Base-by-base conservation (phyloP, 2,888 invertebrate species). In the Thera britannica region DNA sequence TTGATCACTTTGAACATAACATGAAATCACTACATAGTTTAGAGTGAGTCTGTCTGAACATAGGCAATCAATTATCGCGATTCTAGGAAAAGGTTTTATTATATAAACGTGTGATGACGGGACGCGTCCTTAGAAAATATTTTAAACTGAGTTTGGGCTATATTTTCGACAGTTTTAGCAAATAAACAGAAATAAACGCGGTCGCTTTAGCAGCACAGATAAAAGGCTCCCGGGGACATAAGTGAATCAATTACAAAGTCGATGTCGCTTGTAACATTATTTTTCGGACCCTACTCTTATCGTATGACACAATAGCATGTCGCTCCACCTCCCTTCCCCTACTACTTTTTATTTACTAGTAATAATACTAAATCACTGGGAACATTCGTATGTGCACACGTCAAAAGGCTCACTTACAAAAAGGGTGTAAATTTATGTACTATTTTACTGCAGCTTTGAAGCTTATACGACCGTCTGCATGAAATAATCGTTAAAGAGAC, bases 321-420 rank as follows among this genome's bases (percentile, higher is more conserved):
- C 86, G 93, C 93, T 91, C 93, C 93, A 93, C 93, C 93, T 92
- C 91, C 88, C 86, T 87, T 89, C 93, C 93, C 93, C 93, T 93
- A 89, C 93, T 83, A 93, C 92, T 90, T 93, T 93, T 93, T 93
- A 93, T 92, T 90, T 91, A 92, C 90, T 88, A 84, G 89, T 92
- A 92, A 93, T 92, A 93, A 93, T 93, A 92, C 84, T 93, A 92
- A 93, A 92, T 92, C 92, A 92, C 87, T 77, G 82, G 83, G 82
- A 84, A 82, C 83, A 84, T 85, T 81, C 83, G 84, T 90, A 89
- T 90, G 80, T 87, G 83, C 70, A 79, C 82, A 77, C 76, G 81
- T 85, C 80, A 83, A 82, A 83, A 80, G 81, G 82, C 80, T 79
- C 73, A 58, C 67, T 77, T 80, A 82, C 83, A 81, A 86, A 85